Conservation (phyloP, 2,797 vertebrate species). For the Microchirus variegatus region DNA sequence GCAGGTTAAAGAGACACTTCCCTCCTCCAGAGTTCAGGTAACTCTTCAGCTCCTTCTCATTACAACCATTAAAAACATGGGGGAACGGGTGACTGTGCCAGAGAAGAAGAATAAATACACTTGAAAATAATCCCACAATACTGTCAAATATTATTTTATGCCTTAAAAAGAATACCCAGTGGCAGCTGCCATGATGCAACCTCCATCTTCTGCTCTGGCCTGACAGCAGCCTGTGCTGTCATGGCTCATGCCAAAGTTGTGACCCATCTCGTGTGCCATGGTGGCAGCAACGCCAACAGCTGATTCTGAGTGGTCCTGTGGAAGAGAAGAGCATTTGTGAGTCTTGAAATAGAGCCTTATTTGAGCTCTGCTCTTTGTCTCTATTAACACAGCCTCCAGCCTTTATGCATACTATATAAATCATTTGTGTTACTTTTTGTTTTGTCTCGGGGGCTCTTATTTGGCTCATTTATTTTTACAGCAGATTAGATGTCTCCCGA, state of each 20-base stretch:
- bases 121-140: too few species aligned
- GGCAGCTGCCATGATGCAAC: constrained; percentile 98
- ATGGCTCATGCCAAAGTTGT: constrained; percentile 98
- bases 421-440: too few species aligned
- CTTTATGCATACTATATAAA: too few species aligned
- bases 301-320: constrained; percentile 92
- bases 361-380: too few species aligned
- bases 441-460: too few species aligned
- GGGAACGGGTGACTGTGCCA: constrained; percentile 90
- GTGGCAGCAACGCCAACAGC: constrained; percentile 94
- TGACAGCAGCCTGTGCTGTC: constrained; percentile 89
- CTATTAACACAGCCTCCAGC: too few species aligned
- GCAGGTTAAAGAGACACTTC: constrained; percentile 96
- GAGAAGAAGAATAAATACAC: too few species aligned
- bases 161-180: constrained; percentile 83
- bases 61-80: constrained; percentile 91
- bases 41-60: constrained; percentile 87
- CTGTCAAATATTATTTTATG: too few species aligned
- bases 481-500: neutral
- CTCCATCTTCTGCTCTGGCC: constrained; percentile 87
- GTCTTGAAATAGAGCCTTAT: neutral
- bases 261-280: constrained; percentile 97
- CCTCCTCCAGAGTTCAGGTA: constrained; percentile 95
- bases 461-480: neutral
- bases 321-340: constrained; percentile 8